Percentiles rank a stretch among this genome's conserved stretches.
phyloP scores from a whole-genome alignment of 2,113 vertebrate genomes.

The Pristiophorus japonicus region DNA sequence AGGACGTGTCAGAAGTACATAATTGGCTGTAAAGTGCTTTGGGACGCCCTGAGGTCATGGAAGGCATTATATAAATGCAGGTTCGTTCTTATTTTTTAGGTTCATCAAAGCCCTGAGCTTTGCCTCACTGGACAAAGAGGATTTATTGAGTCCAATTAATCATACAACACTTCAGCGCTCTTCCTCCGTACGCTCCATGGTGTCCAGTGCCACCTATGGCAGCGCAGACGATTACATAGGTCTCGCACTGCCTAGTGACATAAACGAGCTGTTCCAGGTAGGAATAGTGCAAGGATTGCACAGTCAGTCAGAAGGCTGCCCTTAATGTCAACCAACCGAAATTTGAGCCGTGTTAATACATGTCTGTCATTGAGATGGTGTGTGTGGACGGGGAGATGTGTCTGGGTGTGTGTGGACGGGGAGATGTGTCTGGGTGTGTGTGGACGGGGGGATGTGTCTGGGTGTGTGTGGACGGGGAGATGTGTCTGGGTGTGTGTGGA shows the following conservation, averaged over 20 bases:
- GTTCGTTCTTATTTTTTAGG: constrained; percentile 53
- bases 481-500: too few relatives aligned
- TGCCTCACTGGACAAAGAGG: constrained; percentile 95
- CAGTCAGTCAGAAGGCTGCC: background rate
- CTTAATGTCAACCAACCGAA: background rate
- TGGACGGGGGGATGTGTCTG: too few relatives aligned
- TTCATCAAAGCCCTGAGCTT: constrained; percentile 98
- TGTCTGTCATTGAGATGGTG: background rate
- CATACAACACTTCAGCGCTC: constrained; percentile 91
- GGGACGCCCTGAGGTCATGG: too few relatives aligned
- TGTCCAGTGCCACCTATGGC: constrained; percentile 82
- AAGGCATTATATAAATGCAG: too few relatives aligned
- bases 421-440: background rate
- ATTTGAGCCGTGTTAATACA: background rate
- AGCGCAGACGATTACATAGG: constrained; percentile 91
- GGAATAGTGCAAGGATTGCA: background rate
- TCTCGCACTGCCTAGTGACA: constrained; percentile 84
- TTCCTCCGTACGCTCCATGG: constrained; percentile 94
- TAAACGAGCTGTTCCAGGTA: constrained; percentile 93
- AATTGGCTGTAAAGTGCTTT: too few relatives aligned
- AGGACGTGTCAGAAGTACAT: too few relatives aligned
- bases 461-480: too few relatives aligned
- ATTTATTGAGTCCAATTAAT: constrained; percentile 92
- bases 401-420: background rate
- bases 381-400: background rate